Conservation (phyloP, 2,888 invertebrate genomes). For the Stictocephala bisonia region DNA sequence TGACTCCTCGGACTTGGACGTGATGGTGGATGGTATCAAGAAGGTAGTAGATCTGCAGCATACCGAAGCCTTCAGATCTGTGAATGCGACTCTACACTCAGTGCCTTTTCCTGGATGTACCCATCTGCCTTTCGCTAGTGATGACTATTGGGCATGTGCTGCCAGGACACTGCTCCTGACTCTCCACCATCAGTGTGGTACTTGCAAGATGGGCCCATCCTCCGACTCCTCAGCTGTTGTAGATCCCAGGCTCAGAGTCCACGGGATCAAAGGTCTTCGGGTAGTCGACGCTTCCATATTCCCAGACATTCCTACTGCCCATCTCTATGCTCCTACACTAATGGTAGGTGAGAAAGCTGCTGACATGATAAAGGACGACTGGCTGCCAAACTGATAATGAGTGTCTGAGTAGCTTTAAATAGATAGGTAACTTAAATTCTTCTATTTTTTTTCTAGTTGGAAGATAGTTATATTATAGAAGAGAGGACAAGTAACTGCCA, state of each 20-base stretch:
- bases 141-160: constrained; percentile 76
- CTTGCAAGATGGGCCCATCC: constrained; percentile 74
- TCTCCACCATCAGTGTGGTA: constrained; percentile 76
- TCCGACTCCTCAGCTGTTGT: constrained; percentile 67
- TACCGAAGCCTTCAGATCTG: constrained; percentile 55
- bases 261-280: constrained; percentile 68
- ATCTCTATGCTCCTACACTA: constrained; percentile 69
- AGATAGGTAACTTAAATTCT: too few relatives aligned
- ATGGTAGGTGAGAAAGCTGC: constrained; percentile 65
- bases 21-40: constrained; percentile 56
- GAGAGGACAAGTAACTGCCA: too few relatives aligned
- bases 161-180: constrained; percentile 70
- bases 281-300: constrained; percentile 69
- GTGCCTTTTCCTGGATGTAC: constrained; percentile 69
- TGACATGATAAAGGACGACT: constrained; percentile 61
- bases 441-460: too few relatives aligned
- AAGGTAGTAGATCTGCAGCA: constrained; percentile 52
- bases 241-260: constrained; percentile 67
- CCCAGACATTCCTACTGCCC: constrained; percentile 68
- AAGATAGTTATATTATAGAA: too few relatives aligned
- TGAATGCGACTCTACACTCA: constrained; percentile 65
- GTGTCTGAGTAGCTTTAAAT: too few relatives aligned
- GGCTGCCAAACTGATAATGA: too few relatives aligned
- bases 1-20: constrained; percentile 63
- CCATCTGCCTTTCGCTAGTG: constrained; percentile 68